A percentile compares a stretch with the other conserved stretches of the same genome.
Conservation (phyloP, 2,888 invertebrate genomes). For the Leucophora obtusa region DNA sequence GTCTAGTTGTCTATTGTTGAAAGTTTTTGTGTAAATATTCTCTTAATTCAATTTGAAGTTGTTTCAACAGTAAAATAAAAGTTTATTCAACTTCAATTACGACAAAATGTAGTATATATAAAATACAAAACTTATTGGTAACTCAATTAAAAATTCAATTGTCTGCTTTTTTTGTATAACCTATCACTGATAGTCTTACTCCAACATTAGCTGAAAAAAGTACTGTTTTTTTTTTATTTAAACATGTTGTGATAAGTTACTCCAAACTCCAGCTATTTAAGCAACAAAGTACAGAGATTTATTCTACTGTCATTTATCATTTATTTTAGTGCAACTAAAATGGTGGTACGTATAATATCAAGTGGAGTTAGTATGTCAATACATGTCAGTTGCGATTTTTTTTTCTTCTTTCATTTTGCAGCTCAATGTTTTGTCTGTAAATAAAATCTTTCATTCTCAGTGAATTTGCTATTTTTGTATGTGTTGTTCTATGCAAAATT, state of each 20-base stretch:
- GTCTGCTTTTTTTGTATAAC: constrained; percentile 19
- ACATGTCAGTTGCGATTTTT: neutral
- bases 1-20: constrained; percentile 53
- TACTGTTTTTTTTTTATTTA: neutral
- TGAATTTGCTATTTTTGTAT: too few species aligned
- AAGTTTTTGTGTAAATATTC: constrained; percentile 37
- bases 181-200: neutral
- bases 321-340: constrained; percentile 1
- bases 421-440: neutral
- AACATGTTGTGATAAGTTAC: neutral
- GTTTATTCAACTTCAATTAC: constrained; percentile 52
- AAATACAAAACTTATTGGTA: constrained; percentile 36
- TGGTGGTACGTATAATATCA: neutral
- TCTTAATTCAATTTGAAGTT: neutral
- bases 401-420: neutral
- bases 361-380: constrained; percentile 37
- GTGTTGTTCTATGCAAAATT: constrained; percentile 4
- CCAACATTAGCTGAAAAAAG: neutral
- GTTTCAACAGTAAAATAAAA: constrained; percentile 9
- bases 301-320: constrained; percentile 50
- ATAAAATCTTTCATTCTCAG: neutral
- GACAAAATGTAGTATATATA: neutral
- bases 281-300: constrained; percentile 30
- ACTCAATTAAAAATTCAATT: constrained; percentile 61
- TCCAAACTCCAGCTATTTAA: neutral